phyloP scores from a whole-genome alignment of 92 coral and sea anemone species.

The Blastomussa wellsi region DNA sequence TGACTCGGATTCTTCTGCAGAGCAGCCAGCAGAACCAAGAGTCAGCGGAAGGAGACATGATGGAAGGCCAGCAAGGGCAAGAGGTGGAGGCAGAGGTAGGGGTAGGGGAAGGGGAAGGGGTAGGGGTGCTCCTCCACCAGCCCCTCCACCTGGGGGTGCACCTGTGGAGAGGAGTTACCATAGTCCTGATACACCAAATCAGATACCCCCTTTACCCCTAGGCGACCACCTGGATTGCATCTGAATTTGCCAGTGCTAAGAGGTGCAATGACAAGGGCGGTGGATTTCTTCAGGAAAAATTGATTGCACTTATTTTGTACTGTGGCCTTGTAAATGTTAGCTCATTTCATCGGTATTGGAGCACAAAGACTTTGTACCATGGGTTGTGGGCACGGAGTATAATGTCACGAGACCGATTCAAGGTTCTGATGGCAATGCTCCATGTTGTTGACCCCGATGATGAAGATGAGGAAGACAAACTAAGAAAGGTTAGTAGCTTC shows the following conservation, averaged over 20 bases:
- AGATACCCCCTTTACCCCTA: slow-evolving; percentile 51
- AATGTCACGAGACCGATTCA: slow-evolving; percentile 50
- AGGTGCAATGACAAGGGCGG: slow-evolving; percentile 56
- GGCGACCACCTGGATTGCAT: slow-evolving; percentile 59
- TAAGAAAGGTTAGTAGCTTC: slow-evolving; percentile 54
- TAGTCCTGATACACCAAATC: slow-evolving; percentile 46
- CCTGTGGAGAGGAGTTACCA: slow-evolving; percentile 35
- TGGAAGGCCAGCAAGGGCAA: neutral
- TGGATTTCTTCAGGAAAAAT: slow-evolving; percentile 59
- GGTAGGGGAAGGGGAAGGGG: too few species aligned
- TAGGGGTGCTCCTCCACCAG: neutral
- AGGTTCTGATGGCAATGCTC: slow-evolving; percentile 65
- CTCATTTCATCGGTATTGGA: slow-evolving; percentile 61
- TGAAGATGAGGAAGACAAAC: slow-evolving; percentile 53
- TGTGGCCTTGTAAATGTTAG: slow-evolving; percentile 62
- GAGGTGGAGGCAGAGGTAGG: neutral
- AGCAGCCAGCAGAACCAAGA: neutral
- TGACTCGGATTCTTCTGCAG: neutral
- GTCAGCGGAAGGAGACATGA: neutral
- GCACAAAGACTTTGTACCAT: slow-evolving; percentile 64
- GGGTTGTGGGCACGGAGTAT: slow-evolving; percentile 66
- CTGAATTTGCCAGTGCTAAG: slow-evolving; percentile 41
- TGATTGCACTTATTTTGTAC: slow-evolving; percentile 62
- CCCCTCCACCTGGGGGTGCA: slow-evolving; percentile 5
- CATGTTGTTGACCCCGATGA: slow-evolving; percentile 57